Conservation (phyloP, 2,797 vertebrate species). For the Atherinosoma microstoma region DNA sequence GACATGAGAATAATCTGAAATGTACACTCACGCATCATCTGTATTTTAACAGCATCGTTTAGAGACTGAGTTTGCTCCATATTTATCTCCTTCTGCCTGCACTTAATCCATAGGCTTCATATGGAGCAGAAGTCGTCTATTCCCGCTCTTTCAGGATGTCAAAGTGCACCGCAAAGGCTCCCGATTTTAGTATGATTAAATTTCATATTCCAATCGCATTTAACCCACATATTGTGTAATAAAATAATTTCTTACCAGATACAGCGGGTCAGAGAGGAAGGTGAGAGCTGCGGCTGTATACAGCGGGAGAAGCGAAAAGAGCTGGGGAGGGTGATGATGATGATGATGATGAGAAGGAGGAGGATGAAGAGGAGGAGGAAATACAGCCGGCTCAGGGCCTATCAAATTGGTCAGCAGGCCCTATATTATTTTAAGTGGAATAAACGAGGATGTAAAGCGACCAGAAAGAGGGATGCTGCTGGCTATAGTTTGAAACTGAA, state of each 20-base stretch:
- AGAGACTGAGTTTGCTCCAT: not conserved
- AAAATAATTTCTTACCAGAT: constrained; percentile 51
- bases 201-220: not conserved
- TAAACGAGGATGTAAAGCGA: constrained; percentile 24
- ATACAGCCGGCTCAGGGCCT: constrained; percentile 54
- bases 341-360: constrained; percentile 26
- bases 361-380: constrained; percentile 58
- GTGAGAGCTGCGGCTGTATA: constrained; percentile 51
- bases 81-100: constrained; percentile 7
- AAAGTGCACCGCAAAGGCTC: not conserved
- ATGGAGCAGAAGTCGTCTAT: not conserved
- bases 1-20: constrained; percentile 7
- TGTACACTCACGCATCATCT: constrained; percentile 3
- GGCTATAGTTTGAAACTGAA: constrained; percentile 20
- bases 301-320: constrained; percentile 42
- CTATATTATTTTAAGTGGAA: constrained; percentile 37
- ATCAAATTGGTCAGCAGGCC: constrained; percentile 63
- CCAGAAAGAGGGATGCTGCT: constrained; percentile 8
- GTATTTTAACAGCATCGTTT: not conserved
- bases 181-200: not conserved
- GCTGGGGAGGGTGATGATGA: constrained; percentile 32
- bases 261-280: constrained; percentile 54
- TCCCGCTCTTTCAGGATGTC: not conserved
- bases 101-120: constrained; percentile 17
- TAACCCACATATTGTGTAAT: constrained; percentile 3